phyloP scores from a whole-genome alignment of 2,797 vertebrate genomes.

The Poecilia wingei region DNA sequence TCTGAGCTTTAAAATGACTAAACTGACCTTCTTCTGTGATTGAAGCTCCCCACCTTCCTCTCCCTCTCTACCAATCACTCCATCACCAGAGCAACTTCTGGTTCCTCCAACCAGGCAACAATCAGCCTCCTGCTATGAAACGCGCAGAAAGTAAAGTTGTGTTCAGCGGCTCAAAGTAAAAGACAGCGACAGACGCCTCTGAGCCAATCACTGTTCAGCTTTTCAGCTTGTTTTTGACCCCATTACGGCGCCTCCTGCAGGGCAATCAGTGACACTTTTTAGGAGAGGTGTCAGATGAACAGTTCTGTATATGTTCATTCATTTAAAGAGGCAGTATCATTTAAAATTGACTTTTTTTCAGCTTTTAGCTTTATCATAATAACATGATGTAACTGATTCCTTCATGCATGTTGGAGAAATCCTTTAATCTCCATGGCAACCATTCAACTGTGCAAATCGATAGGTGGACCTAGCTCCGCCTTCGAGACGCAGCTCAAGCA shows the following conservation, averaged over 20 bases:
- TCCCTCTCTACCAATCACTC: constrained; percentile 42
- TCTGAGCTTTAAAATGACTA: neutral
- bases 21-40: neutral
- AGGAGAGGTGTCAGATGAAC: neutral
- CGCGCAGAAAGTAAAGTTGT: constrained; percentile 6
- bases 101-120: constrained; percentile 54
- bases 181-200: neutral
- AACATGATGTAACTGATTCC: too few species aligned
- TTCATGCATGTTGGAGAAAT: too few species aligned
- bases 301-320: neutral
- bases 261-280: constrained; percentile 10
- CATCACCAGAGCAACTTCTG: constrained; percentile 62
- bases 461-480: too few species aligned
- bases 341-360: neutral
- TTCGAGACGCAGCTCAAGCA: too few species aligned
- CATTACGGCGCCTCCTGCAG: constrained; percentile 41
- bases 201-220: constrained; percentile 39
- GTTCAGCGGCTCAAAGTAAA: constrained; percentile 24
- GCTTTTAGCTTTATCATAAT: too few species aligned
- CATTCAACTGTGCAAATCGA: too few species aligned
- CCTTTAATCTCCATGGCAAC: too few species aligned
- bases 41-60: neutral
- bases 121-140: constrained; percentile 65
- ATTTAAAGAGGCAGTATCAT: too few species aligned
- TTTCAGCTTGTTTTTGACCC: constrained; percentile 21